Conservation (phyloP, 2,797 vertebrate species). For the Taeniopygia guttata region DNA sequence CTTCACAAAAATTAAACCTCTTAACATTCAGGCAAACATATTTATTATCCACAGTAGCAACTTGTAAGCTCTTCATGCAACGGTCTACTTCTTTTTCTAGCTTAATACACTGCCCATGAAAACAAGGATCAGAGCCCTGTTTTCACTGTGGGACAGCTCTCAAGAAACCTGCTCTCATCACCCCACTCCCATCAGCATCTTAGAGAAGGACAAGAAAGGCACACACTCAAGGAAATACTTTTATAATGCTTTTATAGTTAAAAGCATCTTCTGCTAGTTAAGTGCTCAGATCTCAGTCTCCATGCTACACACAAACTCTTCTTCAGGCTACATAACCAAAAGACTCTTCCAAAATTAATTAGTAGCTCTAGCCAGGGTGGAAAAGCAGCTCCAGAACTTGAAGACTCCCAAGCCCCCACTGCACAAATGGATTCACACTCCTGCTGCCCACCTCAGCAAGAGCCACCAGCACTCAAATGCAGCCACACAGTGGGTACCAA, state of each 20-base stretch:
- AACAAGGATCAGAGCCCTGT: not conserved
- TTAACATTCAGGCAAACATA: constrained; percentile 7
- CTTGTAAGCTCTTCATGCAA: not conserved
- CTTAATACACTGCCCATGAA: not conserved
- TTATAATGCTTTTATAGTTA: not conserved
- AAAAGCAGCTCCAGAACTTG: not conserved
- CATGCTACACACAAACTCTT: not conserved
- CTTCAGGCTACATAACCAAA: not conserved
- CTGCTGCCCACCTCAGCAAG: not conserved
- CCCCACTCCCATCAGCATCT: not conserved
- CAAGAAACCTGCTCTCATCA: not conserved
- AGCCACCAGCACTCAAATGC: not conserved
- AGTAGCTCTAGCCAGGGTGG: not conserved
- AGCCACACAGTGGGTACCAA: rapidly evolving
- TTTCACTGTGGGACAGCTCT: not conserved
- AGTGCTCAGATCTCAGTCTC: not conserved
- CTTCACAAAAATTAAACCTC: constrained; percentile 40
- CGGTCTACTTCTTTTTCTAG: not conserved
- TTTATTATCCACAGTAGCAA: not conserved
- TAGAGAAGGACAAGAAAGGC: not conserved
- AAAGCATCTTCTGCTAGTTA: not conserved
- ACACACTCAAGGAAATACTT: not conserved
- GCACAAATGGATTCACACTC: not conserved
- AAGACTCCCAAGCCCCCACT: not conserved
- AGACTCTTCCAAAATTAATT: not conserved